Percentiles rank a stretch among this genome's conserved stretches.
Conservation (phyloP, 1,140 invertebrate species). For the Macrobrachium rosenbergii region DNA sequence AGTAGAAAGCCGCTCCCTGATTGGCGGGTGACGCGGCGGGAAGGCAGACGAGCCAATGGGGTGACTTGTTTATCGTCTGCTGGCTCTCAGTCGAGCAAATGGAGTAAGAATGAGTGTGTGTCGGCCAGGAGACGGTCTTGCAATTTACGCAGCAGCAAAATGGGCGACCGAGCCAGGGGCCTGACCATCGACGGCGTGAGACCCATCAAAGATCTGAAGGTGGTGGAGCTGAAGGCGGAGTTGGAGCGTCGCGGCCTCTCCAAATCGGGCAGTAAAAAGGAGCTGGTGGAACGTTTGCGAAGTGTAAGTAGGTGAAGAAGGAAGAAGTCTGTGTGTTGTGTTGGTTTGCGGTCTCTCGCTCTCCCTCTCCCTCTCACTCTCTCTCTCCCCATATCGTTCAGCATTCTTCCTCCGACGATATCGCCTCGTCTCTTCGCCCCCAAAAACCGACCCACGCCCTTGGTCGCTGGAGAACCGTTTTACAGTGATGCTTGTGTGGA, state of each 20-base stretch:
- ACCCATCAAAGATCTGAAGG: constrained; percentile 69
- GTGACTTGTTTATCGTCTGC: constrained; percentile 61
- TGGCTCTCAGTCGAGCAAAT: constrained; percentile 61
- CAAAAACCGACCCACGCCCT: background rate
- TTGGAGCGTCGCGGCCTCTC: constrained; percentile 74
- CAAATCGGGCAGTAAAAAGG: constrained; percentile 75
- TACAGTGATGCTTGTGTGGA: background rate
- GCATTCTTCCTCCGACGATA: background rate
- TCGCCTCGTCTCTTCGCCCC: background rate
- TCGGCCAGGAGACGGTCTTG: constrained; percentile 35
- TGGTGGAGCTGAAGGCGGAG: constrained; percentile 74
- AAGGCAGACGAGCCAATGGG: constrained; percentile 51
- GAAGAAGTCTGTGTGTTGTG: background rate
- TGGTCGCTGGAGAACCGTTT: background rate
- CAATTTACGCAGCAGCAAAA: constrained; percentile 62
- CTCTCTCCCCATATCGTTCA: background rate
- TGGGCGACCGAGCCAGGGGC: constrained; percentile 58
- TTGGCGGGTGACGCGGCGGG: constrained; percentile 52
- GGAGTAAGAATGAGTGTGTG: constrained; percentile 60
- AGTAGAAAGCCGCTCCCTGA: constrained; percentile 31
- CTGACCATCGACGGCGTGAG: constrained; percentile 59
- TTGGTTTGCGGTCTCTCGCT: too few species aligned
- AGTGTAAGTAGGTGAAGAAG: constrained; percentile 48
- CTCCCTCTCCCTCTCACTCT: too few species aligned
- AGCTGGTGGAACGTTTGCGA: constrained; percentile 73